Evolutionary conservation across 2,113 vertebrate genomes (phyloP).

Genomic region (Coreoperca whiteheadi): DNA sequence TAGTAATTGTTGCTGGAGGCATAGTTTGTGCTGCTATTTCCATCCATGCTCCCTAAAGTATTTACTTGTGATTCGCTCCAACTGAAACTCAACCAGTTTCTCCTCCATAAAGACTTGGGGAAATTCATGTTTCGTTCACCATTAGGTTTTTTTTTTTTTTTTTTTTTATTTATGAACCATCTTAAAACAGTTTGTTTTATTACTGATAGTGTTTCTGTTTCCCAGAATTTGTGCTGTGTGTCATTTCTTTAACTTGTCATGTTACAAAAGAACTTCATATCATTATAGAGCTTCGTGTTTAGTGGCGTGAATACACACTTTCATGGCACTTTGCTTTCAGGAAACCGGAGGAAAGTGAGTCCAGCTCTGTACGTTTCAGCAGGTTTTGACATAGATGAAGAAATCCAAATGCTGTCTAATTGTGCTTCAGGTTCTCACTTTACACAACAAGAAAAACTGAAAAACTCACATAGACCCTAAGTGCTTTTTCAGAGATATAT

Average conservation of each 20-base stretch:
- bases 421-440: constrained; percentile 35
- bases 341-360: constrained; percentile 17
- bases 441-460: background rate
- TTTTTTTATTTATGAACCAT: background rate
- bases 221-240: background rate
- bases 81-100: background rate
- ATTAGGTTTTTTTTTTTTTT: background rate
- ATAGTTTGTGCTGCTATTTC: constrained; percentile 68
- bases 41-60: constrained; percentile 60
- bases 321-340: constrained; percentile 33
- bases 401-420: constrained; percentile 70
- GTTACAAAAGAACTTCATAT: background rate
- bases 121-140: background rate
- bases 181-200: background rate
- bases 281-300: background rate
- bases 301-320: constrained; percentile 6
- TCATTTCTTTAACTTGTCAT: background rate
- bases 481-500: constrained; percentile 27
- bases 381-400: constrained; percentile 11
- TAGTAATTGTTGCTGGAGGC: constrained; percentile 49
- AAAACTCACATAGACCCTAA: constrained; percentile 19
- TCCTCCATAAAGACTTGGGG: background rate
- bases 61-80: constrained; percentile 47
- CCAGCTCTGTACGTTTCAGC: constrained; percentile 5
- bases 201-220: background rate